Evolutionary conservation across 2,797 vertebrate genomes (phyloP).

Genomic region (Melanotaenia boesemani): DNA sequence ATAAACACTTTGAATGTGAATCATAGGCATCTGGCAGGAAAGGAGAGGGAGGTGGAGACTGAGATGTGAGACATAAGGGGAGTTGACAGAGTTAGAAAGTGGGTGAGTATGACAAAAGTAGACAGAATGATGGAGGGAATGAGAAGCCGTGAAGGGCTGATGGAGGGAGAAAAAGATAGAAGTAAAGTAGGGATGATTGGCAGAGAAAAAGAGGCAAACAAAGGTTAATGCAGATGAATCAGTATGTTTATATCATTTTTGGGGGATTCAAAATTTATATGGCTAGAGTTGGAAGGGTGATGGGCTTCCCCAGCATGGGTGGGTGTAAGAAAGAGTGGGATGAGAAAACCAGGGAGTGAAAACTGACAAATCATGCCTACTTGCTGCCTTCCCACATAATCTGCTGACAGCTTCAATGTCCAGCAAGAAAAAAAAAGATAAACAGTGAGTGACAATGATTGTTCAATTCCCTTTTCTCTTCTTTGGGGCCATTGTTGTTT

Average conservation of each 20-base stretch:
- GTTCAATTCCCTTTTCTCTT: slow-evolving; percentile 12
- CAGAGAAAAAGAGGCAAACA: slow-evolving; percentile 29
- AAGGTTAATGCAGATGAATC: slow-evolving; percentile 39
- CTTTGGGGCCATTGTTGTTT: background rate
- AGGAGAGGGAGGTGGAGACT: slow-evolving; percentile 28
- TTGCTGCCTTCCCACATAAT: slow-evolving; percentile 74
- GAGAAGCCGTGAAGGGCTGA: slow-evolving; percentile 31
- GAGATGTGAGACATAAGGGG: slow-evolving; percentile 65
- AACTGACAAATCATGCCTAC: slow-evolving; percentile 75
- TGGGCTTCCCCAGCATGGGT: slow-evolving; percentile 30
- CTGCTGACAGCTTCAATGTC: slow-evolving; percentile 70
- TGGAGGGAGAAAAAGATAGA: slow-evolving; percentile 27
- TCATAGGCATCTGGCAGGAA: slow-evolving; percentile 68
- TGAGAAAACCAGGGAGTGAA: slow-evolving; percentile 46
- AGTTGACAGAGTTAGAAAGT: slow-evolving; percentile 63
- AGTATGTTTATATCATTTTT: slow-evolving; percentile 33
- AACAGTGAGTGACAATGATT: slow-evolving; percentile 40
- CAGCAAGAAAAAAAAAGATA: slow-evolving; percentile 38
- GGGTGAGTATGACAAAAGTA: slow-evolving; percentile 62
- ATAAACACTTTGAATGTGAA: slow-evolving; percentile 65
- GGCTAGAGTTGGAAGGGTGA: slow-evolving; percentile 34
- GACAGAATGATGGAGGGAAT: slow-evolving; percentile 58
- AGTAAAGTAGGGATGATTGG: slow-evolving; percentile 22
- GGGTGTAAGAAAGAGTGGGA: slow-evolving; percentile 4
- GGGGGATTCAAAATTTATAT: slow-evolving; percentile 37